Evolutionary conservation across 2,888 invertebrate species (phyloP), one percentile per base, ranked within the genome.

Genomic region (Cheiracanthium punctorium): DNA sequence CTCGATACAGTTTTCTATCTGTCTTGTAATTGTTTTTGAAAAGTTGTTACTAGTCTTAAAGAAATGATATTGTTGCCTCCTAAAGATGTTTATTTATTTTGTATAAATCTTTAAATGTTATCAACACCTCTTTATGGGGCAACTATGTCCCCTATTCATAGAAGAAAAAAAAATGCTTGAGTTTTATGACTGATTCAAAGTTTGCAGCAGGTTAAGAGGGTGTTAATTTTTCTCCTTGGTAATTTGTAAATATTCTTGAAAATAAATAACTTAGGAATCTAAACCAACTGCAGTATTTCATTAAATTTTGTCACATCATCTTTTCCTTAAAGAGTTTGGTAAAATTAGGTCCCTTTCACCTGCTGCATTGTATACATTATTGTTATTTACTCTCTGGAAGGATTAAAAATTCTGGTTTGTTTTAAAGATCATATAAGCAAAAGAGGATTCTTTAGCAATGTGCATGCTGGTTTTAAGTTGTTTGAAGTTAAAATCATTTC

Each of bases 51-150:
- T 72, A 37, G 4, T 71, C 32, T 48, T 76, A 72, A 75, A 17
- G 14, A 28, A 43, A 43, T 52, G 64, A 67, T 72, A 67, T 58
- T 77, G 77, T 77, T 73, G 82, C 82, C 77, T 71, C 65, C 17
- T 64, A 84, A 72, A 84, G 77, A 84, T 77, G 73, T 77, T 84
- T 84, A 84, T 84, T 84, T 84, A 84, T 84, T 84, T 52, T 84
- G 77, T 84, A 73, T 67, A 84, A 84, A 77, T 69, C 20, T 77
- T 33, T 76, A 76, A 64, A 70, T 82, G 75, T 75, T 82, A 20
- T 20, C 58, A 69, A 74, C 70, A 30, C 32, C 24, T 41, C 28
- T 77, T 67, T 70, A 30, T 73, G 32, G 73, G 77, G 77, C 77
- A 77, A 52, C 72, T 72, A 1, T 58, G 58, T 58, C 17, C 17